Evolutionary conservation across 2,797 vertebrate species (phyloP).

Genomic region (Helicolenus hilgendorfi): DNA sequence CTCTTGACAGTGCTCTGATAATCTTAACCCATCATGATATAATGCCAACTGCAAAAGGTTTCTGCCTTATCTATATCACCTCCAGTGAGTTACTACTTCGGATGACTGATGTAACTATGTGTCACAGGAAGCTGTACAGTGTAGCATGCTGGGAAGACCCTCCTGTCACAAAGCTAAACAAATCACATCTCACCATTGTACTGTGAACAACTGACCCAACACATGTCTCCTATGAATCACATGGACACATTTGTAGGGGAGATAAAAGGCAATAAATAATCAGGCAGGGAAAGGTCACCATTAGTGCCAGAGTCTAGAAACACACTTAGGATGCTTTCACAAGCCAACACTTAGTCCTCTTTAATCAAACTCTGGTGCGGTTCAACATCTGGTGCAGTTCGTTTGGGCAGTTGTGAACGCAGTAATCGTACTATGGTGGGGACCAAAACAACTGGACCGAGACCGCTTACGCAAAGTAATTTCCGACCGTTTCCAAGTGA

Average conservation of each 20-base stretch:
- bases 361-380: too few species aligned
- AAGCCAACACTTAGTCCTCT: too few species aligned
- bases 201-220: constrained; percentile 59
- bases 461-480: too few species aligned
- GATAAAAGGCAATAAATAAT: constrained; percentile 56
- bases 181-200: constrained; percentile 52
- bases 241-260: constrained; percentile 44
- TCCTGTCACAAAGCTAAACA: constrained; percentile 49
- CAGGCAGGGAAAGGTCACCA: constrained; percentile 28
- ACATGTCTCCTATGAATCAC: constrained; percentile 58
- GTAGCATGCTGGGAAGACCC: constrained; percentile 26
- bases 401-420: too few species aligned
- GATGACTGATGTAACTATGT: constrained; percentile 44
- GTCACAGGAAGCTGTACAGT: constrained; percentile 66
- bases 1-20: constrained; percentile 24
- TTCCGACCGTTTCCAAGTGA: too few species aligned
- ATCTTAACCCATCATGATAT: constrained; percentile 8
- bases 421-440: too few species aligned
- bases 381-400: too few species aligned
- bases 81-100: constrained; percentile 24
- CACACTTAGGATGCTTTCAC: background rate
- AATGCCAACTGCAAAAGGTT: constrained; percentile 1
- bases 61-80: constrained; percentile 15
- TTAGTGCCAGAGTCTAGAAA: constrained; percentile 39
- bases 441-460: too few species aligned